Evolutionary conservation across 92 coral and sea anemone species (phyloP), one percentile per base, ranked within the genome.

Genomic region (Porites lobata): DNA sequence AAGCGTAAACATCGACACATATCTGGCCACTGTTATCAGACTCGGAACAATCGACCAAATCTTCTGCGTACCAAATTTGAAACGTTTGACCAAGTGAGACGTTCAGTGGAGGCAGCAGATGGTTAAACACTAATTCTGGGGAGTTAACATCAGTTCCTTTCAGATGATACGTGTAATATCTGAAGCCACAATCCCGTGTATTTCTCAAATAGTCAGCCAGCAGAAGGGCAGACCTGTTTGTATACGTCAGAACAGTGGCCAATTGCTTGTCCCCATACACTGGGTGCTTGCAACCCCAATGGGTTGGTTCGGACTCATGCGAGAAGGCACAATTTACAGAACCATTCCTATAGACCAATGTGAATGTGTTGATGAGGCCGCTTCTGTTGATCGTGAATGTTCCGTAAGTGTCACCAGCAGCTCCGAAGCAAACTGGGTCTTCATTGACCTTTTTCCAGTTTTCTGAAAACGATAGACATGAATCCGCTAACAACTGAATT

Each of bases 1-100:
- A 22, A 18, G 69, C 69, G 69, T 21, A 78, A 4, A 78, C 82
- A 61, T 78, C 82, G 26, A 51, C 21, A 47, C 82, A 78, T 3
- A 52, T 29, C 8, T 57, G 20, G 0, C 82, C 69, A 6, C 8
- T 12, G 11, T 78, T 20, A 20, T 57, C 65, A n/a, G 0, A 1
- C 50, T 77, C 81, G 7, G 20, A 22, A 7, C 17, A 9, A 17
- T 56, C 63, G 8, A 7, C 12, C 2, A 77, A 22, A 59, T 78
- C 82, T 19, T 58, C 69, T 1, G 5, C 3, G n/a, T 78, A 78
- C 82, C 82, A 78, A 18, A 77, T 54, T 66, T 66, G 18, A 53
- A 19, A 78, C 53, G 58, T 61, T 50, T 73, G 26, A 50, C 77
- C 59, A 73, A 2, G n/a, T 73, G 11, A 26, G 50, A 9, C 77